These are phyloP conservation scores for Temnothorax rugatulus DNA, from an alignment of 2,888 invertebrate species.

Conservation along the genomic window DNA sequence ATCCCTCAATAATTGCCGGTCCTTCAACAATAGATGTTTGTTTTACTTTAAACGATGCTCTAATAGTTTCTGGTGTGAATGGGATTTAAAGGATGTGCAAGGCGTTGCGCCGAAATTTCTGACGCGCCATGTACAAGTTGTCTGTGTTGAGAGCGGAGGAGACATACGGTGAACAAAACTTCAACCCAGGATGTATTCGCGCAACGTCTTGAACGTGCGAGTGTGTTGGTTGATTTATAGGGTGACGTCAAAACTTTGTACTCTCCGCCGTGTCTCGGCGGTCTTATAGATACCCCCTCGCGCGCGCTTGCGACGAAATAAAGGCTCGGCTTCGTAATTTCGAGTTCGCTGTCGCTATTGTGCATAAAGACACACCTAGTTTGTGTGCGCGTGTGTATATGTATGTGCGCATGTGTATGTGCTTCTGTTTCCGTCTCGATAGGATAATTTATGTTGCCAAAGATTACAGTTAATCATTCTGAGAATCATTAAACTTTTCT, in stretches of 20 bases:
- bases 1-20: neutral
- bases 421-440: neutral
- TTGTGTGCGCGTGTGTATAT: neutral
- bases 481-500: neutral
- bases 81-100: conserved; percentile 21
- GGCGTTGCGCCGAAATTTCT: conserved; percentile 77
- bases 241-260: conserved; percentile 85
- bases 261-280: conserved; percentile 80
- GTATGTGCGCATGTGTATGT: neutral
- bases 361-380: conserved; percentile 19
- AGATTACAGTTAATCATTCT: neutral
- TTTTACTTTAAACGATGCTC: neutral
- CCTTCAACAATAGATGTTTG: neutral
- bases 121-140: conserved; percentile 76
- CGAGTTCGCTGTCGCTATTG: conserved; percentile 57
- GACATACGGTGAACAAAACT: conserved; percentile 83
- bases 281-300: conserved; percentile 69
- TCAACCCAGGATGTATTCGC: conserved; percentile 73
- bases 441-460: conserved; percentile 12
- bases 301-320: conserved; percentile 75
- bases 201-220: conserved; percentile 77
- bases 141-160: conserved; percentile 74
- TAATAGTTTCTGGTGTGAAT: conserved; percentile 20
- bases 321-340: conserved; percentile 79
- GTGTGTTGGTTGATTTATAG: conserved; percentile 83